Evolutionary conservation across 2,113 vertebrate species (phyloP), one percentile per base, ranked within the genome.

Genomic region (Acanthisitta chloris): DNA sequence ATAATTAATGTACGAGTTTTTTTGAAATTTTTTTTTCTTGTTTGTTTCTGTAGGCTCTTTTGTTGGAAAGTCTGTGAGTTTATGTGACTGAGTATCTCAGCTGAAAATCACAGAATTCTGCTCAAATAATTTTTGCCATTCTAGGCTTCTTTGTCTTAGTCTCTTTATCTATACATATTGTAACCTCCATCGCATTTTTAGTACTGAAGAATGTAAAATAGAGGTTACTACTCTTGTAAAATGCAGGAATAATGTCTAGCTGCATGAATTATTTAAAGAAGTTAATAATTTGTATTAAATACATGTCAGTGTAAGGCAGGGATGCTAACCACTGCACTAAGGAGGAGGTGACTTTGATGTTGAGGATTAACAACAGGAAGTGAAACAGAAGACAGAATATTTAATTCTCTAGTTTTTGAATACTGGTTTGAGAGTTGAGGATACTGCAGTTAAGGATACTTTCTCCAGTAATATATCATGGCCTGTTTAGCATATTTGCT

Each of bases 241-340:
- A 98, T 96, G 92, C 78, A 92, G 95, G 90, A 96, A 93, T 96
- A 93, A 93, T 96, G 77, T 94, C 91, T 95, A 71, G 81, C 73
- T 84, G 73, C 87, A 94, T 95, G 88, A 97, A 94, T 92, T 97
- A 96, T 95, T 96, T 90, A 97, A 97, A 86, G 66, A 87, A 92
- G 81, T 96, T 96, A 90, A 94, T 96, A 93, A 96, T 97, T 97
- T 96, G 95, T 94, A 93, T 97, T 96, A 97, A 95, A 90, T 94
- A 88, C 85, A 82, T 79, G 93, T 96, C 96, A 97, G 82, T 87
- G 94, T 97, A 96, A 98, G 94, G 85, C 97, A 98, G 90, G 96
- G 97, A 97, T 98, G 98, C 97, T 97, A 96, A 98, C 97, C 97
- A 97, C 96, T 98, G 97, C 98, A 97, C 98, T 98, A 98, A 98